Evolutionary conservation across 2,797 vertebrate species (phyloP), one percentile per base, ranked within the genome.

Genomic region (Zalophus californianus): DNA sequence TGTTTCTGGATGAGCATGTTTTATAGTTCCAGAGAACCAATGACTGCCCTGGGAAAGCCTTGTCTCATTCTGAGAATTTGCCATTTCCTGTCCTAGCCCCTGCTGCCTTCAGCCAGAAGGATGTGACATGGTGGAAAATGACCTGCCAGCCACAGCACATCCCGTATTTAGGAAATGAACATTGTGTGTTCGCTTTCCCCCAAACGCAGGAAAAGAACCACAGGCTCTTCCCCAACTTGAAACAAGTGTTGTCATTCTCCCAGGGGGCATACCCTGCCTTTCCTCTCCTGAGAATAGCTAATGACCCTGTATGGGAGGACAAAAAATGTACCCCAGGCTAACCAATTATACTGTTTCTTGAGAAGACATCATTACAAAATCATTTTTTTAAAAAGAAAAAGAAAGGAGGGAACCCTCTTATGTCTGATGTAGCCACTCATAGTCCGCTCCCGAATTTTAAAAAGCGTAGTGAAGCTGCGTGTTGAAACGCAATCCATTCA

Each of bases 111-210:
- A 82, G 98, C 98, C 98, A 98, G 97, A 98, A 99, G 99, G 99
- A 99, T 98, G 96, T 99, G 98, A 99, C 98, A 98, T 97, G 98
- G 95, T 98, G 98, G 98, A 98, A 99, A 98, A 97, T 98, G 98
- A 98, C 98, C 98, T 97, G 95, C 10, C 41, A 98, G 98, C 97
- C 98, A 4, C 97, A 94, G 94, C 98, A 96, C 82, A 95, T 96
- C 98, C 98, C 98, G 98, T 83, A 97, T 97, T 97, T 97, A 98
- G 97, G 91, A 7, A 99, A 97, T 90, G 98, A 98, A 98, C 98
- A 98, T 98, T 98, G 98, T 98, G 98, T 98, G 97, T 98, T 98
- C 6, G 48, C 97, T 98, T 98, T 98, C 98, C 98, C 98, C 98
- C 96, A 96, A 97, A 73, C 64, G 41, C 97, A 97, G 98, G 94